Base-by-base conservation (phyloP, 30 jellyfish, hydroid and myxozoan species). In the Euphysa ruthae region DNA sequence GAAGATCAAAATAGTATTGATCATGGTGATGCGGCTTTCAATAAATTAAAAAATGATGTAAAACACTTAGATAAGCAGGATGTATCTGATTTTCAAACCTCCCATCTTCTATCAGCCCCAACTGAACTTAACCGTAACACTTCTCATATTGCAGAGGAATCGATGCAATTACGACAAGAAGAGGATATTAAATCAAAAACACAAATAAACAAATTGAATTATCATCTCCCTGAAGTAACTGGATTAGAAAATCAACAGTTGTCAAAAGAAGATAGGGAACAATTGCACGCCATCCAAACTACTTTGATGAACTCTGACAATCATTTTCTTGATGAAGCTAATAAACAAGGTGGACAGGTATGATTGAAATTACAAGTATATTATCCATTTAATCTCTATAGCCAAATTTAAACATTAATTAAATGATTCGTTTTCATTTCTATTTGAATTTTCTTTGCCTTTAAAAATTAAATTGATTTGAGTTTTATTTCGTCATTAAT, bases 291-390 rank as follows among this genome's bases (percentile, higher is more conserved):
- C 8, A 63, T 63, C 14, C 60, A 63, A 63, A 32, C 70, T 1
- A 34, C 77, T 22, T 43, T 63, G 8, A 63, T 63, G 77, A 63
- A 63, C 22, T 42, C 77, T 6, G 77, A 63, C 28, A 43, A 42
- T 2, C 60, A 63, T 5, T 29, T 46, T 46, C 60, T 46, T 2
- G 60, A 46, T 2, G n/a, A n/a, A n/a, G 18, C 60, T 2, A 46
- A 4, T 8, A 46, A 10, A 8, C n/a, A n/a, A n/a, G n/a, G n/a
- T n/a, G n/a, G n/a, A n/a, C n/a, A n/a, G n/a, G n/a, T n/a, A n/a
- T n/a, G n/a, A n/a, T n/a, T n/a, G n/a, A n/a, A n/a, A n/a, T n/a
- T n/a, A n/a, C n/a, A n/a, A n/a, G n/a, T n/a, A n/a, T n/a, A n/a
- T n/a, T n/a, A n/a, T n/a, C n/a, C n/a, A n/a, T n/a, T n/a, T n/a